Base-by-base conservation (phyloP, 2,888 invertebrate species). In the Schrankia costaestrigalis region DNA sequence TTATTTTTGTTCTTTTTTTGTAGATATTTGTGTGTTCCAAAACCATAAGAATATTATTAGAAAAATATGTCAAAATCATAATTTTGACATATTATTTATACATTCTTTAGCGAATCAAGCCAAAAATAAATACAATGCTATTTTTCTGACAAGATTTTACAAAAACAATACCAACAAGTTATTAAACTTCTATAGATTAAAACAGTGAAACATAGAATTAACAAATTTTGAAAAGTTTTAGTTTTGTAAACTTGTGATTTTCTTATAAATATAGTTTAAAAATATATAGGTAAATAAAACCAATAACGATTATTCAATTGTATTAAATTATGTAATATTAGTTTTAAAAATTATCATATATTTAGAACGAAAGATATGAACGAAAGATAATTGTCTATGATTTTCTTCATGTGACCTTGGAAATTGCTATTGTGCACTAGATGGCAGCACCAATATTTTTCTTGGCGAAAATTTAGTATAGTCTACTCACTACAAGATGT, bases 341-440 rank as follows among this genome's bases (percentile, higher is more conserved):
- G 46, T 28, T 44, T 19, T 10, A 32, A 17, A 36, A 15, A 3
- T 49, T 35, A 51, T 45, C 49, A 12, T 37, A 25, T 18, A 24
- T 35, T 11, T 5, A 15, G 46, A 21, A 42, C 23, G 39, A 53
- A 47, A 64, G 58, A 57, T 56, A 43, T 47, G n/a, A n/a, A n/a
- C n/a, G n/a, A n/a, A 50, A 43, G 32, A 30, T 14, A n/a, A 34
- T 66, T 65, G 68, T 74, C 72, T 76, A 71, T 78, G 74, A 41
- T 56, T 49, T 21, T 11, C 38, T 69, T 42, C 73, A 71, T 70
- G 69, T 73, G 71, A 78, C 70, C 71, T 71, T 73, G 68, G 38
- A 35, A 50, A 42, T 30, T 7, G 8, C 73, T 69, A 67, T 33
- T 63, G 31, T 6, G 12, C 42, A 40, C 44, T 61, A 74, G 75